Conservation (phyloP, 2,888 invertebrate species). For the Sympetrum striolatum region DNA sequence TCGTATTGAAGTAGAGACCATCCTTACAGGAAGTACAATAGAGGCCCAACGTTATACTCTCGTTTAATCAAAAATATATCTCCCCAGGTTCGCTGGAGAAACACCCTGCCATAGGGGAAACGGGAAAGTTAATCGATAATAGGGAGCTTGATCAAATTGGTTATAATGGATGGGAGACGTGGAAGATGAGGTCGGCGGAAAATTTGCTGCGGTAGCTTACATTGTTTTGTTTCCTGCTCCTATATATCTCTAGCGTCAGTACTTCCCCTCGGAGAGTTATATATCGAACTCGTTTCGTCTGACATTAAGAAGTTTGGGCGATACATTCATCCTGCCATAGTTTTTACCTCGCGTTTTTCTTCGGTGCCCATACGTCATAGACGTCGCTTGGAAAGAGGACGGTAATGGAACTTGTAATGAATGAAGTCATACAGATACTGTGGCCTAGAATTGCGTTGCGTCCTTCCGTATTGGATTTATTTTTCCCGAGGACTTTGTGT, state of each 20-base stretch:
- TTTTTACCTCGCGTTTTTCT: background rate
- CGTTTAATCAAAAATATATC: too few relatives aligned
- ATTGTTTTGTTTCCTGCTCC: background rate
- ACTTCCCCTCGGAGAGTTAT: background rate
- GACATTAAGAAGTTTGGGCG: background rate
- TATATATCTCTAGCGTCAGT: background rate
- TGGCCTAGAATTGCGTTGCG: too few relatives aligned
- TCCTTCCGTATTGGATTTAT: too few relatives aligned
- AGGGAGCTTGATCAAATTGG: background rate
- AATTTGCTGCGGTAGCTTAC: background rate
- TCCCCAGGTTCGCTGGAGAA: too few relatives aligned
- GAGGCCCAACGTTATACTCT: too few relatives aligned
- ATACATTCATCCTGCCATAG: background rate
- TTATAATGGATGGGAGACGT: background rate
- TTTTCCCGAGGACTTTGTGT: too few relatives aligned
- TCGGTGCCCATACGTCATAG: background rate
- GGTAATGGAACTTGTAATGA: background rate
- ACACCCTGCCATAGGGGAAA: background rate
- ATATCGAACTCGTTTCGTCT: background rate
- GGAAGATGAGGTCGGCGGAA: background rate
- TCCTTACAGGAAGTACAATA: too few relatives aligned
- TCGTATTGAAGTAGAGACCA: too few relatives aligned
- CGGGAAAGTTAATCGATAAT: background rate
- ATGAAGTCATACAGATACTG: too few relatives aligned
- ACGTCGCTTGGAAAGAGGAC: background rate